phyloP scores from a whole-genome alignment of 37 sponge, comb jelly and placozoan genomes.

The Spongia lamella region DNA sequence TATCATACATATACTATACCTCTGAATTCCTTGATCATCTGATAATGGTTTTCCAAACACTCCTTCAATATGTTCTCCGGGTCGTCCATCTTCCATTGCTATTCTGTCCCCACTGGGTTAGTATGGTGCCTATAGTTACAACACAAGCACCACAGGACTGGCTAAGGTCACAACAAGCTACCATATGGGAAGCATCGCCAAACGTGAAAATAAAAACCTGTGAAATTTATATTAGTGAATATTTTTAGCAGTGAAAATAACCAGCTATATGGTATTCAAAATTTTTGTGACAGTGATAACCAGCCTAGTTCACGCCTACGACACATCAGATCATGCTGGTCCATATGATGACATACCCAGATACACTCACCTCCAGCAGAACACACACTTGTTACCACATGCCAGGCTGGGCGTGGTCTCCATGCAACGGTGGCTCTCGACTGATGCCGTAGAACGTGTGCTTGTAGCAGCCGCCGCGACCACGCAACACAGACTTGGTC shows the following conservation, averaged over 20 bases:
- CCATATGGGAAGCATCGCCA: too few species aligned
- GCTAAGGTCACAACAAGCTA: too few species aligned
- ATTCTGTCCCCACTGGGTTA: conserved; percentile 97
- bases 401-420: conserved; percentile 97
- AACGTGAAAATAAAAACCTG: too few species aligned
- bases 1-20: too few species aligned
- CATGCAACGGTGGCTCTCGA: conserved; percentile 98
- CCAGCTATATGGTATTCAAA: too few species aligned
- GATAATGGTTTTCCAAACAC: conserved; percentile 86
- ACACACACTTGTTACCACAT: conserved; percentile 99
- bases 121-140: conserved; percentile 96
- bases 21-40: conserved; percentile 95
- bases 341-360: too few species aligned
- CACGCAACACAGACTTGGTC: conserved; percentile 97
- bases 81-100: conserved; percentile 91
- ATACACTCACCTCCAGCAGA: conserved; percentile 70
- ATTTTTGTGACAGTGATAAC: too few species aligned
- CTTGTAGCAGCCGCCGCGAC: conserved; percentile 96
- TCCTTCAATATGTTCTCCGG: conserved; percentile 76
- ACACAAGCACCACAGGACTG: too few species aligned
- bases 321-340: too few species aligned
- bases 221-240: too few species aligned
- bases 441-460: conserved; percentile 98
- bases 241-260: too few species aligned
- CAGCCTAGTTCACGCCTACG: too few species aligned